Evolutionary conservation across 35 echinoderm and acorn worm species (phyloP).

Genomic region (Heliocidaris erythrogramma): DNA sequence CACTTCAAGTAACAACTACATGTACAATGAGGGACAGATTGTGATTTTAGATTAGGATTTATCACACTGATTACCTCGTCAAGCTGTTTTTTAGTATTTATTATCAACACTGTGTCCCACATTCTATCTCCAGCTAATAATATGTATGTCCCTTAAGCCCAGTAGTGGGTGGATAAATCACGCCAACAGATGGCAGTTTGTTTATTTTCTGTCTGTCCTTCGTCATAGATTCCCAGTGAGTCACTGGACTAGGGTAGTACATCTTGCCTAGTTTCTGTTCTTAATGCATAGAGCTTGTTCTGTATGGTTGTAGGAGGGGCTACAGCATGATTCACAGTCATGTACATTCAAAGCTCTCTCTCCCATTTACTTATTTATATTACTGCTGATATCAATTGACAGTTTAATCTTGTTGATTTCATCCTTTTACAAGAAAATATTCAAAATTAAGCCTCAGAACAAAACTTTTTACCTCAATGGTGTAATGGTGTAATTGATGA

Average conservation of each 20-base stretch:
- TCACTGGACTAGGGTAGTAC: background rate
- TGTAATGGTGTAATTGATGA: too few species aligned
- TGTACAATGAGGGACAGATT: background rate
- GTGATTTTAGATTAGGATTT: background rate
- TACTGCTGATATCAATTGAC: too few species aligned
- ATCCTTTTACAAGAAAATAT: too few species aligned
- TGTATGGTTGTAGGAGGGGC: background rate
- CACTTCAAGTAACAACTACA: background rate
- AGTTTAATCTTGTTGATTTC: too few species aligned
- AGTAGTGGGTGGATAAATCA: background rate
- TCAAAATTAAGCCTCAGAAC: too few species aligned
- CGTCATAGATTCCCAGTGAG: constrained; percentile 15
- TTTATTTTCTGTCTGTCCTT: constrained; percentile 40
- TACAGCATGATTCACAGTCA: background rate
- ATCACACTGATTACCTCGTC: background rate
- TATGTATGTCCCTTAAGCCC: background rate
- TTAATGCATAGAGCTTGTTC: background rate
- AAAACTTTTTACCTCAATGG: too few species aligned
- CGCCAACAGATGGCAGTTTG: background rate
- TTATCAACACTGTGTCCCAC: background rate
- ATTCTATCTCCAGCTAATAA: background rate
- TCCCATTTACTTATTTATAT: background rate
- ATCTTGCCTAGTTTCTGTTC: background rate
- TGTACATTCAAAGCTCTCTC: background rate
- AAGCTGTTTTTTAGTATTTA: background rate